Base-by-base conservation (phyloP, 2,113 vertebrate genomes). In the Phalacrocorax aristotelis region DNA sequence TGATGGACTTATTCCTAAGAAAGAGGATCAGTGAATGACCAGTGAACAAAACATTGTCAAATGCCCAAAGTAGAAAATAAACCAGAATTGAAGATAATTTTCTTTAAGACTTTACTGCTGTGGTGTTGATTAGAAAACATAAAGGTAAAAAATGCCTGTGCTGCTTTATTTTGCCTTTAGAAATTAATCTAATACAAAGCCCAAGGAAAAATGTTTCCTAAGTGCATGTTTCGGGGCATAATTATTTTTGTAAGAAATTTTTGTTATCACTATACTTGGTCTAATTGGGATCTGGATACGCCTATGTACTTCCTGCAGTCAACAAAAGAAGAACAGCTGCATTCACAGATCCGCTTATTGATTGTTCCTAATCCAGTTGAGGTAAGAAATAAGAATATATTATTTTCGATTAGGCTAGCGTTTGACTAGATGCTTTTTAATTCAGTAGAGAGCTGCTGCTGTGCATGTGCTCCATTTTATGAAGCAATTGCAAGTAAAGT, bases 271-370 rank as follows among this genome's bases (percentile, higher is more conserved):
- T 90, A 8, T 90, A 16, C 40, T 95, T 89, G 74, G 76, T 76
- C 30, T 9, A 68, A 69, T 83, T 94, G 65, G 66, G 83, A 83
- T 90, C 71, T 93, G 95, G 95, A 74, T 96, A 93, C 93, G 88
- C 85, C 94, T 97, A 40, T 97, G 92, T 79, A 87, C 90, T 96
- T 94, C 95, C 95, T 96, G 95, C 70, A 89, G 90, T 94, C 92
- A 90, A 94, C 90, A 95, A 94, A 95, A 95, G 90, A 96, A 95
- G 66, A 96, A 49, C 92, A 96, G 88, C 95, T 97, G 95, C 89
- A 51, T 93, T 84, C 95, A 69, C 69, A 93, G 86, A 94, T 52
- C 54, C 0, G 62, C 71, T 81, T 86, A 69, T 78, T 92, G 87
- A 52, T 74, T 78, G 60, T 78, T 86, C 49, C 65, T 65, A 68